Percentiles rank a stretch among this genome's conserved stretches.
phyloP scores from a whole-genome alignment of 2,888 invertebrate species.

The Monochamus alternatus region DNA sequence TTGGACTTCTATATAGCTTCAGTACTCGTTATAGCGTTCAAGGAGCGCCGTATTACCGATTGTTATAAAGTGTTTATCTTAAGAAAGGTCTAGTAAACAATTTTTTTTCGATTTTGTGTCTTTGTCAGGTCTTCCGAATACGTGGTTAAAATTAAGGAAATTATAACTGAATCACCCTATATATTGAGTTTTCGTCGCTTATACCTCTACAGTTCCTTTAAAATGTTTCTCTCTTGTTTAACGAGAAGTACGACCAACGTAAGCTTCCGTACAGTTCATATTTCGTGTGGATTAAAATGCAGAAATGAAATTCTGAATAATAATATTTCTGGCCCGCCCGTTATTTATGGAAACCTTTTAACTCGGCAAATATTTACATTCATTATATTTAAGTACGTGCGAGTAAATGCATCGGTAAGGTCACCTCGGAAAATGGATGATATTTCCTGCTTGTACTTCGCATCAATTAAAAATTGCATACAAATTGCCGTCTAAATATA shows the following conservation, averaged over 20 bases:
- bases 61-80: too few species aligned
- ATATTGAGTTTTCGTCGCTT: too few species aligned
- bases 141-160: too few species aligned
- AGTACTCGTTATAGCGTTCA: too few species aligned
- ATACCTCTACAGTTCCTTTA: too few species aligned
- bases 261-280: background rate
- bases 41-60: too few species aligned
- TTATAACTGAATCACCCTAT: too few species aligned
- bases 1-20: too few species aligned
- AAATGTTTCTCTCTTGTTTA: background rate
- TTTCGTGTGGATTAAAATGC: constrained; percentile 7
- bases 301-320: constrained; percentile 10
- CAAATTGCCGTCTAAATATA: constrained; percentile 15
- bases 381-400: constrained; percentile 33
- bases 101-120: too few species aligned
- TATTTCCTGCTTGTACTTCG: constrained; percentile 7
- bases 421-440: constrained; percentile 25
- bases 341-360: constrained; percentile 28
- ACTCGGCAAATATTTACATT: constrained; percentile 31
- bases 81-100: too few species aligned
- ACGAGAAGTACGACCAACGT: background rate
- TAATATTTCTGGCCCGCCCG: constrained; percentile 9
- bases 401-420: constrained; percentile 29
- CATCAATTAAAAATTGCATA: constrained; percentile 24
- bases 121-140: too few species aligned